Evolutionary conservation across 2,888 invertebrate genomes (phyloP), one percentile per base, ranked within the genome.

Genomic region (Petrolisthes cinctipes): DNA sequence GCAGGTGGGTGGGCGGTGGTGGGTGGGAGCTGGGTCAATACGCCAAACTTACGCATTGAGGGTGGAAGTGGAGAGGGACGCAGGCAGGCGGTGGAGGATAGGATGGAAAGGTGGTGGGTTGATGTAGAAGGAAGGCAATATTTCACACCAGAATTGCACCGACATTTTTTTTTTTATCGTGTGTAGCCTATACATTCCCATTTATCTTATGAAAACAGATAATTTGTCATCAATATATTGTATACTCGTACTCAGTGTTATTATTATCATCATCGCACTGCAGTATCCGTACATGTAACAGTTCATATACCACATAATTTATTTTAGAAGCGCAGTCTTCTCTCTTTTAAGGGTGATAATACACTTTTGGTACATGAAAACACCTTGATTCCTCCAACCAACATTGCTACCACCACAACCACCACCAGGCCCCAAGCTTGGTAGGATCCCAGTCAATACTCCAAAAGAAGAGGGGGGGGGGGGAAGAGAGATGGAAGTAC

Each of bases 21-120:
- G 80, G 57, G 80, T 23, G 37, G 11, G 23, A 20, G 23, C 80
- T 80, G 57, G 80, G 80, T 80, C 57, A 80, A 80, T 80, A 80
- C 80, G 61, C 80, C 57, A 80, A 57, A 80, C n/a, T 80, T 80
- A 61, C 80, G 54, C 80, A 80, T 57, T 56, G 80, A 57, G 80
- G 80, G 80, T 5, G 61, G 76, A 14, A 23, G 57, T 11, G 73
- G 73, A n/a, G 73, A 6, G 73, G 73, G n/a, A 20, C 73, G 23
- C 17, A 66, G 73, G 73, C n/a, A 9, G 61, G 61, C 1, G 61
- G 61, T 6, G 61, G 61, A 61, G 61, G 61, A 14, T 6, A 61
- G 14, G 61, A 61, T 9, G 61, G 61, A 14, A 14, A 61, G 14
- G 61, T 9, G 61, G 17, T 9, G 61, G 61, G 61, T 11, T 0